Evolutionary conservation across 2,797 vertebrate genomes (phyloP).

Genomic region (Nannoperca australis): DNA sequence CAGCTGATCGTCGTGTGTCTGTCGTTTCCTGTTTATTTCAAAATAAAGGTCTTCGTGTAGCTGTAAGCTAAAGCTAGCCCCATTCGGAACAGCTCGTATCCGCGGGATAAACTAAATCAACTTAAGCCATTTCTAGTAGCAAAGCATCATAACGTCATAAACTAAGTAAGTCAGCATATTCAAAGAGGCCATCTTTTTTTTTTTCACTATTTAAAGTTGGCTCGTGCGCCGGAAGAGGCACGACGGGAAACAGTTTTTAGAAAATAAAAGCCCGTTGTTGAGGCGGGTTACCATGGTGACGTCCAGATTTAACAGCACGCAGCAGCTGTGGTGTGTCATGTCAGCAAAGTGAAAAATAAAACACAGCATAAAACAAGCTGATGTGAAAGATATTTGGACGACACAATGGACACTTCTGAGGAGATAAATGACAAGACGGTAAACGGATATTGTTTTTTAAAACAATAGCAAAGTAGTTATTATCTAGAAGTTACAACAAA

Average conservation of each 20-base stretch:
- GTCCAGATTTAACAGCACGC: not conserved
- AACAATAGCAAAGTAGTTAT: not conserved
- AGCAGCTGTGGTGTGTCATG: not conserved
- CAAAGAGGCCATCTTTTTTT: too few species aligned
- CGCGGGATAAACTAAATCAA: too few species aligned
- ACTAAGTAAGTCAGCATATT: not conserved
- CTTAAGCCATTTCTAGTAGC: not conserved
- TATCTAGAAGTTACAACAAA: not conserved
- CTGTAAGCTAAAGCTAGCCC: too few species aligned
- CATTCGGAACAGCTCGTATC: too few species aligned
- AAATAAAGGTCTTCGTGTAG: slow-evolving; percentile 63
- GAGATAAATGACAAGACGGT: slow-evolving; percentile 23
- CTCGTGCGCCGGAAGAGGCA: slow-evolving; percentile 2
- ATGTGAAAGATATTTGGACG: not conserved
- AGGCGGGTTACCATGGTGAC: slow-evolving; percentile 56
- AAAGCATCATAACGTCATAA: not conserved
- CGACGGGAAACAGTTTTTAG: accelerated
- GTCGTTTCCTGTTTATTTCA: slow-evolving; percentile 69
- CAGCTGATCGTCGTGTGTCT: slow-evolving; percentile 71
- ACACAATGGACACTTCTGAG: slow-evolving; percentile 27
- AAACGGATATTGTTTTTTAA: not conserved
- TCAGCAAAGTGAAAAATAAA: not conserved
- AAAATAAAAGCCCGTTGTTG: slow-evolving; percentile 38
- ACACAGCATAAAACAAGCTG: not conserved
- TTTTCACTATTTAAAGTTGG: not conserved